phyloP scores from a whole-genome alignment of 2,113 vertebrate species.

The Dicentrarchus labrax region DNA sequence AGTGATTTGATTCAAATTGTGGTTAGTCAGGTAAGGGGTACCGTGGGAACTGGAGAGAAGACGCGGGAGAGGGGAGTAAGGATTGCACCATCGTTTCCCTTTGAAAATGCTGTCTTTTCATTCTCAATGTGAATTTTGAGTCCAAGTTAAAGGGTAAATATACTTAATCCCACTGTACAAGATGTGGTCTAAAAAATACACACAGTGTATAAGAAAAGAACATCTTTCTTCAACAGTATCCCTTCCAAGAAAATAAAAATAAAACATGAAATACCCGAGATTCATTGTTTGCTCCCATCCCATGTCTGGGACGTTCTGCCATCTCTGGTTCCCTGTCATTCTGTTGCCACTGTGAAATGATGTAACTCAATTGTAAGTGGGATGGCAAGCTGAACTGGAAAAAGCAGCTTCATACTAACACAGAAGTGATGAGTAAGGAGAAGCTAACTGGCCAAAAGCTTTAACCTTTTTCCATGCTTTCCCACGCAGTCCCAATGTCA shows the following conservation, averaged over 20 bases:
- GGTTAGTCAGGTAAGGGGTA: slow-evolving; percentile 82
- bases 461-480: slow-evolving; percentile 16
- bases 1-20: slow-evolving; percentile 85
- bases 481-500: slow-evolving; percentile 40
- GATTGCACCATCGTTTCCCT: slow-evolving; percentile 33
- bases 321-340: slow-evolving; percentile 33
- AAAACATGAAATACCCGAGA: slow-evolving; percentile 21
- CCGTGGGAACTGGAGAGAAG: slow-evolving; percentile 79
- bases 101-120: slow-evolving; percentile 44
- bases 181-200: slow-evolving; percentile 57
- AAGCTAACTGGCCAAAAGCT: not conserved
- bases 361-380: slow-evolving; percentile 10
- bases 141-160: slow-evolving; percentile 48
- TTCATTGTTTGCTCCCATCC: slow-evolving; percentile 36
- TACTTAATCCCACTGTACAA: slow-evolving; percentile 2
- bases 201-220: slow-evolving; percentile 18
- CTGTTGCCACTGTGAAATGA: slow-evolving; percentile 26
- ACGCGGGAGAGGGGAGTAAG: slow-evolving; percentile 33
- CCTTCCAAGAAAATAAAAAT: slow-evolving; percentile 22
- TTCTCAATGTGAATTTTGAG: slow-evolving; percentile 27
- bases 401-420: not conserved
- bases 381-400: slow-evolving; percentile 27
- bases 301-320: slow-evolving; percentile 16
- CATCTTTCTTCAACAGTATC: not conserved
- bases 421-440: slow-evolving; percentile 38